Base-by-base conservation (phyloP, 1,140 invertebrate species). In the Pomacea maculata region DNA sequence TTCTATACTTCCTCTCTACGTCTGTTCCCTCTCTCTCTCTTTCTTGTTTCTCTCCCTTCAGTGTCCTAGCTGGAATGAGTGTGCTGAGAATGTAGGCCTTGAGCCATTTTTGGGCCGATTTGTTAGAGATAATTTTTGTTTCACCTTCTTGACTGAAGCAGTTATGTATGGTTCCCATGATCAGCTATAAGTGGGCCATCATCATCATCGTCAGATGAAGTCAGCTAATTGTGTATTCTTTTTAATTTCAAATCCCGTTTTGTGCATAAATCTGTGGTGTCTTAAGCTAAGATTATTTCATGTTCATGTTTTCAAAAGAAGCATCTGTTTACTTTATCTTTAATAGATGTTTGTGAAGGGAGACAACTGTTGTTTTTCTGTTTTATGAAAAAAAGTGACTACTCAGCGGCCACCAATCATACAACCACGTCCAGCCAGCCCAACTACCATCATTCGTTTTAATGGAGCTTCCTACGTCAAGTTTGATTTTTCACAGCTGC, bases 381-480 rank as follows among this genome's bases (percentile, higher is more conserved):
- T 45, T 45, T 45, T 45, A 45, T 45, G 25, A 25, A 25, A 25
- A 25, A 25, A 45, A 65, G 72, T 81, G 17, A 68, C 77, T 19
- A 72, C 75, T 15, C 80, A 80, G 68, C 17, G 75, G n/a, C 82
- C 80, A 57, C 64, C 55, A 64, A 8, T 67, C 17, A n/a, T 14
- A 12, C 76, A 14, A 34, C 21, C 65, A 57, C 14, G 54, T 15
- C 3, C 25, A 11, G 21, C 45, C 15, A 21, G 73, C 57, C 7
- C 34, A 45, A 79, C 82, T 10, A 84, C 82, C 21, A 85, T 83
- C 74, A 82, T 88, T 52, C 71, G 85, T 9, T 86, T 88, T 73
- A 75, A 84, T 64, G 87, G 87, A 29, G 17, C 71, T 15, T 80
- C 83, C 10, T 87, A 83, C 73, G 78, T 88, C 73, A 67, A 75